Evolutionary conservation across 1,140 invertebrate species (phyloP).

Genomic region (Aricia agestis): DNA sequence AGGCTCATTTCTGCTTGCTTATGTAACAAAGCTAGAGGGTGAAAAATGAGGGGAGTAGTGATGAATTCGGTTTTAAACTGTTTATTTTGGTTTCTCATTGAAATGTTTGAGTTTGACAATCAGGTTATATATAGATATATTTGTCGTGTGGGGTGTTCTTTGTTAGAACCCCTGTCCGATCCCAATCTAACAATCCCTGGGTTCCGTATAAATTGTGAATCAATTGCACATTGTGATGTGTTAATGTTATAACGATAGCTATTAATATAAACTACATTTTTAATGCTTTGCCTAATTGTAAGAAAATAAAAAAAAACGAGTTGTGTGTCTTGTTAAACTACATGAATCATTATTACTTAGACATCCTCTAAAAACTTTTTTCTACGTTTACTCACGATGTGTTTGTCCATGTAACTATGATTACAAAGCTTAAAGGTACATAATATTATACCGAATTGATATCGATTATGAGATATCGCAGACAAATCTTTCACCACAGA

Average conservation of each 20-base stretch:
- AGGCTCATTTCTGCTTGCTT: conserved; percentile 18
- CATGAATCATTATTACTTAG: no score
- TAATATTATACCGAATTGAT: no score
- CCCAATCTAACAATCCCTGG: neutral
- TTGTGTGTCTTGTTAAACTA: no score
- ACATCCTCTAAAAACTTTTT: no score
- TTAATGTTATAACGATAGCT: neutral
- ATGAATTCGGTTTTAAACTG: conserved; percentile 69
- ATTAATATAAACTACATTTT: no score
- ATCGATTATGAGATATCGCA: no score
- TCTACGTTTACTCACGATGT: no score
- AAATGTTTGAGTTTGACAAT: conserved; percentile 31
- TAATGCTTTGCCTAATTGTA: no score
- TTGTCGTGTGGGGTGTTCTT: conserved; percentile 7
- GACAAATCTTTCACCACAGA: no score
- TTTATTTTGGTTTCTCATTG: conserved; percentile 47
- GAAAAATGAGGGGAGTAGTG: conserved; percentile 52
- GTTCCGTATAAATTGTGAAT: neutral
- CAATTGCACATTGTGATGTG: neutral
- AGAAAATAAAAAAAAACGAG: no score
- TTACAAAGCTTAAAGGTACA: no score
- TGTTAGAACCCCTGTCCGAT: neutral
- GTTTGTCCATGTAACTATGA: no score
- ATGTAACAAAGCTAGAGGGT: conserved; percentile 28
- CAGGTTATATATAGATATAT: conserved; percentile 27